These are phyloP conservation scores for Labrus mixtus DNA, from an alignment of 2,113 vertebrate species.

Conservation along the genomic window DNA sequence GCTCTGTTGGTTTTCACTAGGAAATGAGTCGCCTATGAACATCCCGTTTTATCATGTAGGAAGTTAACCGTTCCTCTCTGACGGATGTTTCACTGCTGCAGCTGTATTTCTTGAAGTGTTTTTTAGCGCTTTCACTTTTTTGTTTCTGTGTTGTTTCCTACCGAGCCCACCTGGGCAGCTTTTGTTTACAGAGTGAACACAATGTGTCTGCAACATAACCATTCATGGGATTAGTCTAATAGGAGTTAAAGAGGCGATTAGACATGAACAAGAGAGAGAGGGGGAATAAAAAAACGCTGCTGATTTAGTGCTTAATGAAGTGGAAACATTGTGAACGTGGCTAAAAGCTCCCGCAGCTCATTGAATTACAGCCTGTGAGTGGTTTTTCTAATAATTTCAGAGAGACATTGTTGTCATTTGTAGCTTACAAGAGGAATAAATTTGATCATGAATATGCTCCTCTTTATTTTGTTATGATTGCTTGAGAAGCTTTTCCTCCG, in stretches of 20 bases:
- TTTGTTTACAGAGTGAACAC: neutral
- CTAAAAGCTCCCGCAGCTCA: neutral
- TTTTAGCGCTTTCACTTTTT: neutral
- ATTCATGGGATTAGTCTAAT: neutral
- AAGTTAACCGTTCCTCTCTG: too few species aligned
- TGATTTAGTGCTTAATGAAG: slow-evolving; percentile 15
- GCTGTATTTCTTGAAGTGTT: too few species aligned
- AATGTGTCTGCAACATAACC: neutral
- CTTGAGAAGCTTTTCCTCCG: too few species aligned
- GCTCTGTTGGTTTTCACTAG: too few species aligned
- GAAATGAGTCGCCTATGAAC: too few species aligned
- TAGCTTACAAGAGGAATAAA: neutral
- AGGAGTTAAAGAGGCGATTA: neutral
- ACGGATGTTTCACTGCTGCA: too few species aligned
- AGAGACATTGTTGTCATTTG: neutral
- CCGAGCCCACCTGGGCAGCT: neutral
- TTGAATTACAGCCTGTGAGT: neutral
- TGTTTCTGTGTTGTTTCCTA: too few species aligned
- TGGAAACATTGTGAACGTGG: slow-evolving; percentile 14
- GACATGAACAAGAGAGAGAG: neutral
- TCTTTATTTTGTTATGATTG: too few species aligned
- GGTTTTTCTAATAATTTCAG: neutral
- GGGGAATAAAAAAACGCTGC: neutral
- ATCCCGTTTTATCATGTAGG: too few species aligned
- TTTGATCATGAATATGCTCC: too few species aligned